Evolutionary conservation across 2,797 vertebrate species (phyloP).

Genomic region (Lemur catta): DNA sequence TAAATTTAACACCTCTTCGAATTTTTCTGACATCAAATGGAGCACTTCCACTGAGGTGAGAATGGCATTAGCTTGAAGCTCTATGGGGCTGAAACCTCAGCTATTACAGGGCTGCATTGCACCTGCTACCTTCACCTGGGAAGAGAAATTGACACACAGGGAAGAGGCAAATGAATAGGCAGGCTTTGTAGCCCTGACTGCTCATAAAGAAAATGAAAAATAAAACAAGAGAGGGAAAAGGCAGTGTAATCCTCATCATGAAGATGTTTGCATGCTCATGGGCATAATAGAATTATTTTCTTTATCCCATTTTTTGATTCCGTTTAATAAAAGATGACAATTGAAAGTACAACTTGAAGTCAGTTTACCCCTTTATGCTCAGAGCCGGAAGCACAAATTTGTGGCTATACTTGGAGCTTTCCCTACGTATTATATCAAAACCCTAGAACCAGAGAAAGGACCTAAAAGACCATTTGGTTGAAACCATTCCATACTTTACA

Average conservation of each 20-base stretch:
- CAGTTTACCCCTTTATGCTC: neutral
- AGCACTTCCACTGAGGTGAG: slow-evolving; percentile 37
- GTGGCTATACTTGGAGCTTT: neutral
- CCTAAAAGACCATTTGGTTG: neutral
- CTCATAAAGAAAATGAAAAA: neutral
- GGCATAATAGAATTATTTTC: neutral
- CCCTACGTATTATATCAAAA: neutral
- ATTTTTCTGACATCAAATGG: slow-evolving; percentile 46
- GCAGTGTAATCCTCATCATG: neutral
- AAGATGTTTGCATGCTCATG: neutral
- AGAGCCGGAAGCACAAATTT: neutral
- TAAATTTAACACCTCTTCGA: slow-evolving; percentile 60
- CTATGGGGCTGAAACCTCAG: neutral
- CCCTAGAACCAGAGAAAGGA: neutral
- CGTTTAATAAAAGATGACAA: neutral
- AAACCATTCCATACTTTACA: slow-evolving; percentile 2
- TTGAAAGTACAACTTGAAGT: slow-evolving; percentile 37
- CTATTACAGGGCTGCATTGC: slow-evolving; percentile 1
- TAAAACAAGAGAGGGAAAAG: neutral
- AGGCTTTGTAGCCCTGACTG: neutral
- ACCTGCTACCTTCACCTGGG: neutral
- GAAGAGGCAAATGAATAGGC: neutral
- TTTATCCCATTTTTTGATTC: neutral
- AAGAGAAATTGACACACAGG: neutral
- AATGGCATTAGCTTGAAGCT: slow-evolving; percentile 55